A percentile compares a stretch with the other conserved stretches of the same genome.
Evolutionary conservation across 2,113 vertebrate species (phyloP).

Genomic region (Platysteira castanea): DNA sequence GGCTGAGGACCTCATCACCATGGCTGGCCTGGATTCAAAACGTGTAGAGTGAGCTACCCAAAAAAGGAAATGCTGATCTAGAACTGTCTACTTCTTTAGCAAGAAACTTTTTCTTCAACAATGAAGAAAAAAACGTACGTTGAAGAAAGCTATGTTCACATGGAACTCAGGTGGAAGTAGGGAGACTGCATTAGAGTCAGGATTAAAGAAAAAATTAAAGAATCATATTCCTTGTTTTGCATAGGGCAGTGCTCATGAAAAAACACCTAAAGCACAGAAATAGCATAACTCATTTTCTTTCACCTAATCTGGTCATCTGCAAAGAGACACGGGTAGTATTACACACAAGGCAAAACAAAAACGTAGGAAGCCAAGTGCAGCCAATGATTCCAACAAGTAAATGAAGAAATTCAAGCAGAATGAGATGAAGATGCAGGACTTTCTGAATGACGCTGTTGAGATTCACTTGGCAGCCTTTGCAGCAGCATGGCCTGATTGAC

Average conservation of each 20-base stretch:
- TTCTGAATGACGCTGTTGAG: not conserved
- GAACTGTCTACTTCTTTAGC: not conserved
- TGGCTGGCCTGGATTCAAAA: not conserved
- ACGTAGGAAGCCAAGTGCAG: not conserved
- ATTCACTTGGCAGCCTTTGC: not conserved
- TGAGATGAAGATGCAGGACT: constrained; percentile 14
- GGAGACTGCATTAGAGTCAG: constrained; percentile 15
- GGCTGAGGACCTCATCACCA: not conserved
- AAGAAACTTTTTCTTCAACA: not conserved
- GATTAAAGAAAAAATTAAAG: constrained; percentile 57
- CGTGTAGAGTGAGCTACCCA: not conserved
- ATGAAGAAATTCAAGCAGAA: constrained; percentile 20
- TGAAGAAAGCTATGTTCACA: not conserved
- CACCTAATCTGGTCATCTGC: constrained; percentile 33
- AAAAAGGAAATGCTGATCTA: not conserved
- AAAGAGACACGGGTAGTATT: not conserved
- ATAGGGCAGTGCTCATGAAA: constrained; percentile 35
- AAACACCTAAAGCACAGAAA: constrained; percentile 29
- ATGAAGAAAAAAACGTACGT: not conserved
- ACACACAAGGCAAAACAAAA: not conserved
- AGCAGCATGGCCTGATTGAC: not conserved
- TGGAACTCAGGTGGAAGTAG: constrained; percentile 6
- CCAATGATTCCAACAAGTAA: not conserved
- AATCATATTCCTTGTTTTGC: constrained; percentile 28
- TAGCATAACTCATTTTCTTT: constrained; percentile 53